Evolutionary conservation across 1,140 invertebrate species (phyloP).

Genomic region (Drosophila kohkoa): DNA sequence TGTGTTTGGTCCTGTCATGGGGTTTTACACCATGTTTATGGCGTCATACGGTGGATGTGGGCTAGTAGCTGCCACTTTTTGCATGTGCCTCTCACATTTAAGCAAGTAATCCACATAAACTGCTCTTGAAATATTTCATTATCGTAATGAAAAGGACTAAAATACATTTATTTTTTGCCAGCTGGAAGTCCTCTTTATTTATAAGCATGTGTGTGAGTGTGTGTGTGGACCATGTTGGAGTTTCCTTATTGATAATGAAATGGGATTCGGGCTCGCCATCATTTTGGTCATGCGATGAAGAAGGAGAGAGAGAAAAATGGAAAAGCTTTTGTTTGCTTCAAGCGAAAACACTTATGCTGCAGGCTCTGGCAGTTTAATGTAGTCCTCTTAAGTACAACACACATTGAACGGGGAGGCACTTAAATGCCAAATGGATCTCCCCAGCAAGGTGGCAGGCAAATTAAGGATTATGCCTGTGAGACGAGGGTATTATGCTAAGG

Average conservation of each 20-base stretch:
- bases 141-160: slow-evolving; percentile 78
- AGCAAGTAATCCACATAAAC: slow-evolving; percentile 80
- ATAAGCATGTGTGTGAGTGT: slow-evolving; percentile 6
- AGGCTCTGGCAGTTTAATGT: slow-evolving; percentile 12
- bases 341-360: slow-evolving; percentile 33
- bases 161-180: slow-evolving; percentile 68
- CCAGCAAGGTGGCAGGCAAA: slow-evolving; percentile 25
- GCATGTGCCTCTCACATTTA: slow-evolving; percentile 69
- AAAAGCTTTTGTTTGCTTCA: slow-evolving; percentile 35
- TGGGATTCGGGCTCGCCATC: slow-evolving; percentile 35
- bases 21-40: slow-evolving; percentile 65
- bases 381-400: slow-evolving; percentile 6
- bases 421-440: slow-evolving; percentile 12
- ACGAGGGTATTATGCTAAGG: slow-evolving; percentile 21
- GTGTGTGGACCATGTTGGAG: slow-evolving; percentile 24
- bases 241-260: slow-evolving; percentile 69
- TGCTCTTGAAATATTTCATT: slow-evolving; percentile 81
- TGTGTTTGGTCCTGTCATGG: slow-evolving; percentile 30
- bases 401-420: neutral
- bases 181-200: slow-evolving; percentile 39
- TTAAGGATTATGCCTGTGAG: slow-evolving; percentile 24
- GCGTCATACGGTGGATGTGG: slow-evolving; percentile 30
- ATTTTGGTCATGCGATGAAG: slow-evolving; percentile 42
- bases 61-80: slow-evolving; percentile 54
- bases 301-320: neutral